Base-by-base conservation (phyloP, 2,888 invertebrate genomes). In the Galerucella nymphaeae region DNA sequence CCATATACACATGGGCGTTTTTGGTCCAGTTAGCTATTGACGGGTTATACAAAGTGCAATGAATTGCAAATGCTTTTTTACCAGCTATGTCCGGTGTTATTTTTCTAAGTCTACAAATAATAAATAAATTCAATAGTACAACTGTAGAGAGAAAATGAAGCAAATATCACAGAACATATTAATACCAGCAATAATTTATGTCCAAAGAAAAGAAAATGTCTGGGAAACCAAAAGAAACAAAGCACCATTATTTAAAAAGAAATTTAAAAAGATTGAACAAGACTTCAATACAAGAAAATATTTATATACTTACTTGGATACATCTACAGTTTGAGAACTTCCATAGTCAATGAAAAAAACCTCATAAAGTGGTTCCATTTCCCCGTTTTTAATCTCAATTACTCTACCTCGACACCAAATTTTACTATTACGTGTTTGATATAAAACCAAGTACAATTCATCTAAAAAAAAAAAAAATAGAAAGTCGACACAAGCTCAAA, bases 391-490 rank as follows among this genome's bases (percentile, higher is more conserved):
- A 73, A 83, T 80, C 62, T 81, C 84, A 30, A 86, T 82, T 0
- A 93, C 85, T 63, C 89, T 87, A 11, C 90, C 92, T 69, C 95
- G 89, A 80, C 91, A 91, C 94, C 94, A 95, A 77, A 87, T 85
- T 83, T 64, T 84, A 82, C 81, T 77, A 16, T 73, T 76, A 48
- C 78, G 74, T 6, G 61, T 69, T 30, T 66, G 55, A 48, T 90
- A 90, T 81, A 88, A 88, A 1, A 90, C 90, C 71, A 93, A 86
- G 82, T 93, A 94, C 10, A 90, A 84, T 83, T 90, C 89, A 76
- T 90, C 93, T 90, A 85, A 53, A 82, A 82, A 30, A 30, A 82
- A 30, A 30, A 30, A 6, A 30, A 30, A 23, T 23, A 23, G 30
- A 30, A 38, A 38, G 8, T 38, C 5, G 9, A 38, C 8, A 38